phyloP scores from a whole-genome alignment of 2,113 vertebrate species.

The Trogon surrucura region DNA sequence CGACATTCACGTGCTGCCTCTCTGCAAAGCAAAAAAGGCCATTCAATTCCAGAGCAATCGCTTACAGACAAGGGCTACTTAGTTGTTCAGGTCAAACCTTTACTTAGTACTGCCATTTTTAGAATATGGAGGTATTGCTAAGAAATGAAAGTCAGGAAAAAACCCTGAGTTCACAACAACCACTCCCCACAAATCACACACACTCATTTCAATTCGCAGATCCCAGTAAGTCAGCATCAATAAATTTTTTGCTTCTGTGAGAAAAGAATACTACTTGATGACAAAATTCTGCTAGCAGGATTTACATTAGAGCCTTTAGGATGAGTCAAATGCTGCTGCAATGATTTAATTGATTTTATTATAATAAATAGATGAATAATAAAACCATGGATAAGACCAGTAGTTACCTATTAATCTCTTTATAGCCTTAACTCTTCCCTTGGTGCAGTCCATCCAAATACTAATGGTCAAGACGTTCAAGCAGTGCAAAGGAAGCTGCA shows the following conservation, averaged over 20 bases:
- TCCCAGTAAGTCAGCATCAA: not conserved
- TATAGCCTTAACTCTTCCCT: not conserved
- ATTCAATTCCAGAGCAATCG: constrained; percentile 23
- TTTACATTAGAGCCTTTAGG: not conserved
- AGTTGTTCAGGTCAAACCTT: not conserved
- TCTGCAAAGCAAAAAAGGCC: constrained; percentile 78
- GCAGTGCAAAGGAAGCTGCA: not conserved
- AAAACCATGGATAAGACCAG: not conserved
- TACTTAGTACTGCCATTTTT: not conserved
- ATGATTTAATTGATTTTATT: not conserved
- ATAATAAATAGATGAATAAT: not conserved
- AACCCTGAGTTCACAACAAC: not conserved
- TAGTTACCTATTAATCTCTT: not conserved
- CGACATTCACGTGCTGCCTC: constrained; percentile 98
- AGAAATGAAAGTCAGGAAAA: not conserved
- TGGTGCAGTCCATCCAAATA: not conserved
- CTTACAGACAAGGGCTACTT: not conserved
- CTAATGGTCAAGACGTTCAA: not conserved
- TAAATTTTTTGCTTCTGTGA: not conserved
- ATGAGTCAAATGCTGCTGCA: not conserved
- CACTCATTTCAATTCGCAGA: not conserved
- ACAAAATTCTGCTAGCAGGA: not conserved
- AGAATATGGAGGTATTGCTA: not conserved
- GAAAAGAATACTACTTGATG: not conserved
- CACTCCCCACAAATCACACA: not conserved